Conservation (phyloP, 1,140 invertebrate species). For the Pseudoatta argentina region DNA sequence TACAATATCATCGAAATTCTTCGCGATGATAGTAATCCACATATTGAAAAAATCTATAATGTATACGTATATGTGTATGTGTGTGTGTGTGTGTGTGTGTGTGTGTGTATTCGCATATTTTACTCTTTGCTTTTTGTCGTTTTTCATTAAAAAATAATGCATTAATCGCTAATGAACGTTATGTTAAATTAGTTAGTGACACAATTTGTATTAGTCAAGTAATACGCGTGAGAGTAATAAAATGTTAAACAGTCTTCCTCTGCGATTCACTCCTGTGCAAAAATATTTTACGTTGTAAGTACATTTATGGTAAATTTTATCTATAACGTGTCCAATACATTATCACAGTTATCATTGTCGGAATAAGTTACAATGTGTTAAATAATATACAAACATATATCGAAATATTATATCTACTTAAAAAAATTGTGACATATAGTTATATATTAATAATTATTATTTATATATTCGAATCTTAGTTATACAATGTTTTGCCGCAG, state of each 20-base stretch:
- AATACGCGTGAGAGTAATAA: not conserved
- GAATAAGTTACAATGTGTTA: slow-evolving; percentile 22
- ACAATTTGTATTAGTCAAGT: not conserved
- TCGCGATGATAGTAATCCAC: too few species aligned
- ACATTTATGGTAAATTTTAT: slow-evolving; percentile 34
- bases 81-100: too few species aligned
- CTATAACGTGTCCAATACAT: not conserved
- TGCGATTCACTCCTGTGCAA: not conserved
- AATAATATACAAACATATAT: not conserved
- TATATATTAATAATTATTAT: slow-evolving; percentile 35
- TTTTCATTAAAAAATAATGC: too few species aligned
- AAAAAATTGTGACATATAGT: not conserved
- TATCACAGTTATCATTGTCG: slow-evolving; percentile 7
- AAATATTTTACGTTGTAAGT: slow-evolving; percentile 9
- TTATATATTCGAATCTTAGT: not conserved
- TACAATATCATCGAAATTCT: too few species aligned
- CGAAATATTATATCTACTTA: not conserved
- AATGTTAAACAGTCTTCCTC: slow-evolving; percentile 16
- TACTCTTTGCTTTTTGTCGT: too few species aligned
- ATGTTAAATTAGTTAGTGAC: not conserved
- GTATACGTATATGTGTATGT: too few species aligned
- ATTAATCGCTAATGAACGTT: slow-evolving; percentile 48
- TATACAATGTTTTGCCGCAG: not conserved
- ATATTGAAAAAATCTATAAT: too few species aligned
- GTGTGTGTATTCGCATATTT: too few species aligned